These are phyloP conservation scores for Onychomys torridus DNA, from an alignment of 2,797 vertebrate genomes.

Conservation along the genomic window DNA sequence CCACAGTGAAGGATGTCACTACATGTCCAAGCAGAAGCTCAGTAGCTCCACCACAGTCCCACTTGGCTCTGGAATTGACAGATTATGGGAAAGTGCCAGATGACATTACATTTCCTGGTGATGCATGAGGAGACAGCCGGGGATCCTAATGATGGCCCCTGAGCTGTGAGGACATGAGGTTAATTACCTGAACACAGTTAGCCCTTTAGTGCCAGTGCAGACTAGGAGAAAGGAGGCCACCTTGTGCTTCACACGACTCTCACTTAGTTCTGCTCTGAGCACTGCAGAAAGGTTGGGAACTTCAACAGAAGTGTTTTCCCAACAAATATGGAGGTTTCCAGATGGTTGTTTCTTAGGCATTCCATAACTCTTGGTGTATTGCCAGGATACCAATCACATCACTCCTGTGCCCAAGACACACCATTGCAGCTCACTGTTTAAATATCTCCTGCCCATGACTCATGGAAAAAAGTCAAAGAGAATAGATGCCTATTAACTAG, in stretches of 20 bases:
- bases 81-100: neutral
- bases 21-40: neutral
- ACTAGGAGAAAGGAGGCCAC: fast-evolving
- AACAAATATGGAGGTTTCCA: neutral
- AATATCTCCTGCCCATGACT: neutral
- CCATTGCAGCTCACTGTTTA: neutral
- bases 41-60: neutral
- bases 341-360: neutral
- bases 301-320: neutral
- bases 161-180: neutral
- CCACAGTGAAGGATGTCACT: neutral
- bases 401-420: neutral
- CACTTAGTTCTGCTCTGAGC: neutral
- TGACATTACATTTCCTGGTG: neutral
- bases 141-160: fast-evolving
- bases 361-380: neutral
- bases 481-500: neutral
- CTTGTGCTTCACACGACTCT: neutral
- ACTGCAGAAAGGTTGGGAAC: neutral
- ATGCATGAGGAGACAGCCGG: neutral
- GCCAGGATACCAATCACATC: neutral
- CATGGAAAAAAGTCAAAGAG: neutral
- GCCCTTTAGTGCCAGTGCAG: fast-evolving
- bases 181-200: fast-evolving
- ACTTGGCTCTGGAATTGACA: neutral